Base-by-base conservation (phyloP, 2,888 invertebrate genomes). In the Conus canariensis region DNA sequence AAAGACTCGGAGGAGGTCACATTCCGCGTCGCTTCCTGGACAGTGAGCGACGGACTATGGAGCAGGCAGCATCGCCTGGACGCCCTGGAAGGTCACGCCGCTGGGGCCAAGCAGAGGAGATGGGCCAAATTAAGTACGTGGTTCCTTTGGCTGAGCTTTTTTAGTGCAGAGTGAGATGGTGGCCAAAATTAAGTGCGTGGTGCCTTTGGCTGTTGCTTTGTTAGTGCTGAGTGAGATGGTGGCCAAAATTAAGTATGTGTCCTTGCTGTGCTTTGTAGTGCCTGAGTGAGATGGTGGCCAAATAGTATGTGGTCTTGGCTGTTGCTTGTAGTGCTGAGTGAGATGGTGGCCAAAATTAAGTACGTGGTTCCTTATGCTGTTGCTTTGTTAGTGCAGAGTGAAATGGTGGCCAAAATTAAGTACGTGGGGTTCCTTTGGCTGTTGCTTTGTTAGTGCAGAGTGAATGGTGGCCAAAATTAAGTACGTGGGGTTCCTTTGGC, bases 271-370 rank as follows among this genome's bases (percentile, higher is more conserved):
- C 30, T 30, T 30, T 30, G 30, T 30, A 30, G 2, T 30, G 30
- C 30, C 30, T 1, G 30, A 30, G 30, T 30, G 30, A 30, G 30
- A 30, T 30, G 30, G 30, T 30, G 45, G 45, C 45, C 45, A 45
- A 30, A 30, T 2, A 45, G 45, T 45, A 45, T 4, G 4, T 45
- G 45, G 45, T 45, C 3, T 45, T 45, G 45, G 30, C 30, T 2
- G 30, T 30, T 30, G 45, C 45, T 45, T 45, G 1, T 45, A 3
- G 45, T 45, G 91, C 95, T 95, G 91, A 95, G 95, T 91, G 96
- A 96, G 93, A 94, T 96, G 93, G 94, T 96, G 25, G 96, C 96
- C 22, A 96, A 95, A 92, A 96, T 96, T 74, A 94, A 95, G 96
- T 96, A 93, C 95, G 95, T 93, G 2, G 2, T 56, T 56, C 19